A percentile compares a stretch with the other conserved stretches of the same genome.
phyloP scores from a whole-genome alignment of 2,797 vertebrate species.

The Sebastes jordani region DNA sequence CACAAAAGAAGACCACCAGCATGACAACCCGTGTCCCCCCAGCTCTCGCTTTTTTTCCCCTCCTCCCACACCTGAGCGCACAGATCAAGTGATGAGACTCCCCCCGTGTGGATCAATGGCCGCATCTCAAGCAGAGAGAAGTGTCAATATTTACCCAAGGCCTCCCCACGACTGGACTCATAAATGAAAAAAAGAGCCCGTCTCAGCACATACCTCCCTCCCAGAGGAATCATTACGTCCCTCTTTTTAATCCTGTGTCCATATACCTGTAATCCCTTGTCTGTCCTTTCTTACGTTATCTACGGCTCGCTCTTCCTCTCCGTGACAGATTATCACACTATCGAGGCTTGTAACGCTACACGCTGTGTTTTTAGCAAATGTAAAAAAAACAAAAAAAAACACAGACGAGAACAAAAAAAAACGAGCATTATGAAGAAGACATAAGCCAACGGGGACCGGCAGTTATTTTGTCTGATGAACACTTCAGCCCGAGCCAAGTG shows the following conservation, averaged over 20 bases:
- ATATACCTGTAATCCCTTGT: slow-evolving; percentile 73
- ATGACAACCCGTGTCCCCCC: slow-evolving; percentile 36
- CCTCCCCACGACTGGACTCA: slow-evolving; percentile 76
- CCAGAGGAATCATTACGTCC: slow-evolving; percentile 77
- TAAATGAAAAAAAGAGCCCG: slow-evolving; percentile 75
- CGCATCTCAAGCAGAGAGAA: slow-evolving; percentile 72
- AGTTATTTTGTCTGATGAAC: slow-evolving; percentile 67
- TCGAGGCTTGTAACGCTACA: slow-evolving; percentile 43
- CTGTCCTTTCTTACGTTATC: slow-evolving; percentile 55
- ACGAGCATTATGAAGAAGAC: slow-evolving; percentile 38
- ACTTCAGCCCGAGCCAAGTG: slow-evolving; percentile 58
- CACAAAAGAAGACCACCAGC: slow-evolving; percentile 72
- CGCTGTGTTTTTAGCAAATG: slow-evolving; percentile 29
- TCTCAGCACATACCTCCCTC: slow-evolving; percentile 80
- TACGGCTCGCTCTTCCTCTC: slow-evolving; percentile 31
- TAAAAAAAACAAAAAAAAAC: not conserved
- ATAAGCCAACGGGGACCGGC: slow-evolving; percentile 45
- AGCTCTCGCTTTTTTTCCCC: slow-evolving; percentile 51
- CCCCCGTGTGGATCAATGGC: slow-evolving; percentile 71
- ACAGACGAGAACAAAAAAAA: not conserved
- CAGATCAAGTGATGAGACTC: slow-evolving; percentile 80
- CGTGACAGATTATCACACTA: slow-evolving; percentile 62
- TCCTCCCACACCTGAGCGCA: slow-evolving; percentile 79
- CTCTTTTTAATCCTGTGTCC: slow-evolving; percentile 74
- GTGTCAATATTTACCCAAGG: slow-evolving; percentile 82